Evolutionary conservation across 2,113 vertebrate genomes (phyloP).

Genomic region (Potamarius usumacintae): DNA sequence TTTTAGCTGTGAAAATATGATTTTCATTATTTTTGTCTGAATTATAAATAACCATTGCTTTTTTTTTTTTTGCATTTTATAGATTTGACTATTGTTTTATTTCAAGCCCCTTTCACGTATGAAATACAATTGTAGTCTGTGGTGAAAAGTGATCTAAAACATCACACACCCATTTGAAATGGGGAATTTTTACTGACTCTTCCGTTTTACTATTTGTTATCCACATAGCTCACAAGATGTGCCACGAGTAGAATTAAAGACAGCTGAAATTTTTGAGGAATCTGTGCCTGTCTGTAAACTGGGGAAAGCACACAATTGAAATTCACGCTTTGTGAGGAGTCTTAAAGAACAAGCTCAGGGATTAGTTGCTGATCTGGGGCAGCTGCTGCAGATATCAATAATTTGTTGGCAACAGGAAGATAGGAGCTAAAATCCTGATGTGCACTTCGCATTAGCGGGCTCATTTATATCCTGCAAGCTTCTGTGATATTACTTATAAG

Average conservation of each 20-base stretch:
- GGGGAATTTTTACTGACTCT: not conserved
- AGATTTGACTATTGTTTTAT: not conserved
- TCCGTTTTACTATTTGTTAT: not conserved
- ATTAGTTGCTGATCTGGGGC: not conserved
- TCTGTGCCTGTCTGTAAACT: not conserved
- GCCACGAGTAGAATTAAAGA: not conserved
- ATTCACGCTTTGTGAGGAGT: not conserved
- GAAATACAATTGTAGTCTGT: not conserved
- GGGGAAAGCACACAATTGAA: not conserved
- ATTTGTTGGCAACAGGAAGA: not conserved
- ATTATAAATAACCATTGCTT: not conserved
- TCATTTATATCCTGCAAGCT: constrained; percentile 4
- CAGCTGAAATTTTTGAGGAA: not conserved
- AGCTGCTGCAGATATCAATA: constrained; percentile 10
- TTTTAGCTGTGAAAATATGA: not conserved
- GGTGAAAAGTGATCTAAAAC: not conserved
- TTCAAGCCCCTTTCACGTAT: not conserved
- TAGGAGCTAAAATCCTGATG: not conserved
- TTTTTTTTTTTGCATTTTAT: not conserved
- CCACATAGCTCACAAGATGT: not conserved
- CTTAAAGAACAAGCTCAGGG: not conserved
- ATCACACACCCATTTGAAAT: not conserved
- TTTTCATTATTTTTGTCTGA: not conserved
- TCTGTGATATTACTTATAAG: not conserved
- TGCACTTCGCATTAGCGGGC: not conserved